phyloP scores from a whole-genome alignment of 2,888 invertebrate genomes.

The Cinara cedri region DNA sequence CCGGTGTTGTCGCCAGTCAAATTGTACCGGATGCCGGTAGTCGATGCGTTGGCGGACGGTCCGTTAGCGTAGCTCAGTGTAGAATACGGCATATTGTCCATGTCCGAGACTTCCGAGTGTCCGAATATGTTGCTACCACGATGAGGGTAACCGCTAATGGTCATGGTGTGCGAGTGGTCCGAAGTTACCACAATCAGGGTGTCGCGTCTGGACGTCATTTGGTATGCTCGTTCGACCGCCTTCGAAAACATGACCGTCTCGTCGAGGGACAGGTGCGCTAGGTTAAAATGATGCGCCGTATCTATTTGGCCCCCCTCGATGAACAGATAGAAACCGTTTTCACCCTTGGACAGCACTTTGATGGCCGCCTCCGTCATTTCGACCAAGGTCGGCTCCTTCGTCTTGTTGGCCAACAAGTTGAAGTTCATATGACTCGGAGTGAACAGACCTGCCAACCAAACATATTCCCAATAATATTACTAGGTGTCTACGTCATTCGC shows the following conservation, averaged over 20 bases:
- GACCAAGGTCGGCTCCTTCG: conserved; percentile 71
- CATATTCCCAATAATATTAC: no score
- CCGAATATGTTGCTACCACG: conserved; percentile 70
- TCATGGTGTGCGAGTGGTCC: conserved; percentile 80
- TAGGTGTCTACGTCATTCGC: no score
- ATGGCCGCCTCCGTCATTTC: conserved; percentile 80
- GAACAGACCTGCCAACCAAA: conserved; percentile 63
- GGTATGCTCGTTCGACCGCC: conserved; percentile 70
- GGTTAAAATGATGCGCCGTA: conserved; percentile 59
- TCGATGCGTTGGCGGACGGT: conserved; percentile 60
- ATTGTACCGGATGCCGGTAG: conserved; percentile 59
- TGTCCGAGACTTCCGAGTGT: conserved; percentile 60
- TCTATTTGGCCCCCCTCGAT: conserved; percentile 69
- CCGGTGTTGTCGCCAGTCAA: conserved; percentile 62
- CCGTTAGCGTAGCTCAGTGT: conserved; percentile 78
- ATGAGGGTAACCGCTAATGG: conserved; percentile 74
- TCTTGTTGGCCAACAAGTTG: conserved; percentile 63
- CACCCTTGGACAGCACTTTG: conserved; percentile 69
- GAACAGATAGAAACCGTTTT: conserved; percentile 79
- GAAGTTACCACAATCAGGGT: conserved; percentile 80
- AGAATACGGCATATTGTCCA: conserved; percentile 69
- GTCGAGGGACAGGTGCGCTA: conserved; percentile 68
- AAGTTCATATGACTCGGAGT: conserved; percentile 66
- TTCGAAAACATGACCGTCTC: conserved; percentile 78
- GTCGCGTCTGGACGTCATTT: conserved; percentile 70